Evolutionary conservation across 1,140 invertebrate species (phyloP).

Genomic region (Listronotus bonariensis): DNA sequence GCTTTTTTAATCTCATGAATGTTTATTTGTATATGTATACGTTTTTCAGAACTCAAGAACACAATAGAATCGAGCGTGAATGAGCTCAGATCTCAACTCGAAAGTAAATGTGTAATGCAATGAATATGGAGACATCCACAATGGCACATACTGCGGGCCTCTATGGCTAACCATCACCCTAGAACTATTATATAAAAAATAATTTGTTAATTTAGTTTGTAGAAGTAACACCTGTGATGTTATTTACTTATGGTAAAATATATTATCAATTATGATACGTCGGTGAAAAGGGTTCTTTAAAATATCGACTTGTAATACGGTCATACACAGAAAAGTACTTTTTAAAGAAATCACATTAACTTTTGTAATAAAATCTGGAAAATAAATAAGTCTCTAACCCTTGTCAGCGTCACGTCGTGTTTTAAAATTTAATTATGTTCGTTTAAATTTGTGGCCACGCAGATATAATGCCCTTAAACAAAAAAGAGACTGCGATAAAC

Average conservation of each 20-base stretch:
- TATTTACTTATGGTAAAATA: conserved; percentile 40
- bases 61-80: conserved; percentile 93
- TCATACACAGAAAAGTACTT: too few species aligned
- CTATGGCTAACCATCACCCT: conserved; percentile 32
- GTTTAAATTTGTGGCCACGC: conserved; percentile 33
- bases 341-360: neutral
- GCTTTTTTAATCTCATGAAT: conserved; percentile 5
- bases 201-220: conserved; percentile 44
- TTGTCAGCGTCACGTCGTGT: conserved; percentile 24
- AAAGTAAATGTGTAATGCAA: conserved; percentile 92
- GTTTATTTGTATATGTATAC: conserved; percentile 40
- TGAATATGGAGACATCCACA: conserved; percentile 60
- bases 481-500: conserved; percentile 58
- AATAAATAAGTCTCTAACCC: conserved; percentile 12
- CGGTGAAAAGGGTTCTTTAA: conserved; percentile 22
- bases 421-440: conserved; percentile 10
- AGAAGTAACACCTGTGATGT: conserved; percentile 41
- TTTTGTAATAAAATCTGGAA: conserved; percentile 23
- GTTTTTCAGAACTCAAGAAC: conserved; percentile 85
- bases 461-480: conserved; percentile 44
- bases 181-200: conserved; percentile 28
- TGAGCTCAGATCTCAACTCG: conserved; percentile 91
- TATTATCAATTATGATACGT: conserved; percentile 10
- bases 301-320: too few species aligned
- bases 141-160: conserved; percentile 48